Base-by-base conservation (phyloP, 2,797 vertebrate genomes). In the Mormyrops boulengeri region DNA sequence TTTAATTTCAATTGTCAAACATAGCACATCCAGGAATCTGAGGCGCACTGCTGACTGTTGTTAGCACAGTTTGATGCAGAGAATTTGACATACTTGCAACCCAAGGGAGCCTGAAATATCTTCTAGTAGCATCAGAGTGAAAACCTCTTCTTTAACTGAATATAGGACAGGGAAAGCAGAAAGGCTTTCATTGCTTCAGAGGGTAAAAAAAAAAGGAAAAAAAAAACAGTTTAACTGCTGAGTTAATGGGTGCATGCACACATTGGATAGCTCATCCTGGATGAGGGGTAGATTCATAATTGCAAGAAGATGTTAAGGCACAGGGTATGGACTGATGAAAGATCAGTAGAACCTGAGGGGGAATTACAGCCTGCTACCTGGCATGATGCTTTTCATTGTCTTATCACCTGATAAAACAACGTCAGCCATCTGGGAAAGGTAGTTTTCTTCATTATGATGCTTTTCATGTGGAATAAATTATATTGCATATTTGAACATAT, bases 391-490 rank as follows among this genome's bases (percentile, higher is more conserved):
- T 44, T 85, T 85, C 22, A 85, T 85, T 49, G 66, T 50, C 19
- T 52, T 49, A 50, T 49, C 41, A 85, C 41, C 41, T 50, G 73
- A 52, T 44, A 44, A 85, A 85, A 85, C 19, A 85, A 85, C n/a
- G 1, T 50, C 82, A 22, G 47, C 41, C 82, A 50, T 49, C 47
- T 85, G 41, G 82, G n/a, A 49, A 85, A 47, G 22, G 41, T 84
- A 50, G 73, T 9, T 80, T 50, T 50, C 47, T 49, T 22, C 17
- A 3, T 49, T 85, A 44, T 30, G 8, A 50, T 85, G 44, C 19
- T 85, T 85, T 84, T 50, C 44, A 44, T 80, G 73, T 80, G 38
- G 73, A 44, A 80, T 85, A n/a, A 85, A 49, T 85, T n/a, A 50
- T 30, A 85, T 85, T 0, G 8, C 47, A 85, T 22, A 49, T 30